phyloP scores from a whole-genome alignment of 1,140 invertebrate species.

The Aradophagus sp. region DNA sequence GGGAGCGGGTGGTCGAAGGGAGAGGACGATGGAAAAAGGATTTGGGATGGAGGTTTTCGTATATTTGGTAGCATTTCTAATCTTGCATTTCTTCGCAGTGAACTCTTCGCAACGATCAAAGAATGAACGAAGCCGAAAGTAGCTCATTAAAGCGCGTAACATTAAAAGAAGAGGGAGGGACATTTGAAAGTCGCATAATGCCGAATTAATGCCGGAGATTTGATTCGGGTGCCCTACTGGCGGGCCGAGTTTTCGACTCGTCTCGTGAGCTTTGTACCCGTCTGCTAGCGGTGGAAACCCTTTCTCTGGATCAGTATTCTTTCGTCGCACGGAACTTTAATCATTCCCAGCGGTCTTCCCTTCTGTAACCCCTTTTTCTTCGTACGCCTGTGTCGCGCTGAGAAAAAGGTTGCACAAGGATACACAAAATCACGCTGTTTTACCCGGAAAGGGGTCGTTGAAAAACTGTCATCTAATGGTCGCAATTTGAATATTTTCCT shows the following conservation, averaged over 20 bases:
- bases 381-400: conserved; percentile 11
- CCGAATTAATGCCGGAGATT: conserved; percentile 71
- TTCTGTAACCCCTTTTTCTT: conserved; percentile 26
- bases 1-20: background rate
- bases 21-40: background rate
- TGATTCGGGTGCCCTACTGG: conserved; percentile 58
- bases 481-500: conserved; percentile 43
- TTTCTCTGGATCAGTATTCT: conserved; percentile 26
- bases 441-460: conserved; percentile 33
- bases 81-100: conserved; percentile 15
- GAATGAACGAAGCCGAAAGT: conserved; percentile 45
- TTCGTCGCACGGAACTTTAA: conserved; percentile 45
- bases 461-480: conserved; percentile 33
- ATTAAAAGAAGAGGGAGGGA: conserved; percentile 64
- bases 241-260: conserved; percentile 27
- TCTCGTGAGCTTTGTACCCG: conserved; percentile 26
- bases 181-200: conserved; percentile 73
- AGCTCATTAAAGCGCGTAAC: conserved; percentile 64
- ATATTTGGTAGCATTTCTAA: conserved; percentile 17
- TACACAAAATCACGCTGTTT: conserved; percentile 42
- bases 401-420: conserved; percentile 21
- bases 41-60: conserved; percentile 8
- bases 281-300: conserved; percentile 40
- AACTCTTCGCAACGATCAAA: background rate
- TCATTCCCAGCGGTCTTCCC: conserved; percentile 46